Conservation (phyloP, 2,797 vertebrate species). For the Peromyscus nudipes region DNA sequence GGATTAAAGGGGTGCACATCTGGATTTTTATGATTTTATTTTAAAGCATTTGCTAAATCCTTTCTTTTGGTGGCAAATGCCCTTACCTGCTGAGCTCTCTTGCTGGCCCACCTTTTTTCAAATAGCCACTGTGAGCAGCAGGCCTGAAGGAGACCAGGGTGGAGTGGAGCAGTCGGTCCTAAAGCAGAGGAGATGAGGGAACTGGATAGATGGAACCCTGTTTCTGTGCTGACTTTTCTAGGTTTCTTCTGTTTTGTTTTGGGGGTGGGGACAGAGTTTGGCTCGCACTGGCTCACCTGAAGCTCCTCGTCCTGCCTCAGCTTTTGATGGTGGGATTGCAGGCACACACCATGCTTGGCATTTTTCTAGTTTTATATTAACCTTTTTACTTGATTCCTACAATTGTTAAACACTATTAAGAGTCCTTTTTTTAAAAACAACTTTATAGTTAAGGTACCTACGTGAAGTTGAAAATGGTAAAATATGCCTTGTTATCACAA, state of each 20-base stretch:
- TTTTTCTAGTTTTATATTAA: slow-evolving; percentile 24
- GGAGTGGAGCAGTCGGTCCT: background rate
- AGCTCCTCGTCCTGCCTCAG: background rate
- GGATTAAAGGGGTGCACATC: background rate
- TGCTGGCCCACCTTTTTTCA: background rate
- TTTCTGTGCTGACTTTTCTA: background rate
- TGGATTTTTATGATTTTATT: background rate
- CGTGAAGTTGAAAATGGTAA: slow-evolving; percentile 59
- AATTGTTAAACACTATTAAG: slow-evolving; percentile 27
- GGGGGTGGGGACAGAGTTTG: background rate
- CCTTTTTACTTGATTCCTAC: slow-evolving; percentile 47
- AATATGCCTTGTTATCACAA: slow-evolving; percentile 53
- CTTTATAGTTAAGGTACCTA: background rate
- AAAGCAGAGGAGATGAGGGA: background rate
- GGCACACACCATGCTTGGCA: background rate
- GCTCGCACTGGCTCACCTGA: background rate
- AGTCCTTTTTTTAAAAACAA: background rate
- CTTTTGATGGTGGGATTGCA: background rate
- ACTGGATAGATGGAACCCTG: background rate
- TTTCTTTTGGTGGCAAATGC: background rate
- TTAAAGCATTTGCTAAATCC: slow-evolving; percentile 11
- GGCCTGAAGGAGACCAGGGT: background rate
- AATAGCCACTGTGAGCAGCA: background rate
- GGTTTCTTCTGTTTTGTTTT: background rate
- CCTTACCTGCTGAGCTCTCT: background rate